These are phyloP conservation scores for Drosophila tani DNA, from an alignment of 1,140 invertebrate species.

Conservation along the genomic window DNA sequence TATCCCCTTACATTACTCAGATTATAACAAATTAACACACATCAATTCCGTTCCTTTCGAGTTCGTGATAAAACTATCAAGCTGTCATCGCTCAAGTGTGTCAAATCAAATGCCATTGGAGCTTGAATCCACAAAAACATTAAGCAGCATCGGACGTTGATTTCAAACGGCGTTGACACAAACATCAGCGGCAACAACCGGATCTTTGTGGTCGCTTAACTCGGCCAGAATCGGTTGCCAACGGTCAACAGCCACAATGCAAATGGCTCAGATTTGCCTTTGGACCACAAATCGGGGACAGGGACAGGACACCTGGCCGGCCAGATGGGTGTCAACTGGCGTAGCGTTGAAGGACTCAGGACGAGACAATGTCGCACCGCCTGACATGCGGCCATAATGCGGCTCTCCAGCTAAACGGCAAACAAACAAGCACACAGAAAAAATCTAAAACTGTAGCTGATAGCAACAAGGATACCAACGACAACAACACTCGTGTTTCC, in stretches of 20 bases:
- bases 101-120: slow-evolving; percentile 39
- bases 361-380: slow-evolving; percentile 65
- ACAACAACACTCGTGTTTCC: slow-evolving; percentile 29
- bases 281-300: slow-evolving; percentile 65
- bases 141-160: slow-evolving; percentile 11
- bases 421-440: slow-evolving; percentile 35
- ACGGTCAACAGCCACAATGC: slow-evolving; percentile 63
- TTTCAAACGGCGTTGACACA: slow-evolving; percentile 40
- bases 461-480: slow-evolving; percentile 61
- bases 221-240: slow-evolving; percentile 57
- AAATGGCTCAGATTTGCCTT: slow-evolving; percentile 76
- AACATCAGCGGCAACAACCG: slow-evolving; percentile 29
- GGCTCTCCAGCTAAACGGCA: slow-evolving; percentile 51
- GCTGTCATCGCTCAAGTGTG: slow-evolving; percentile 10
- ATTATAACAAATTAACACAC: not conserved
- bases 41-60: not conserved
- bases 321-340: slow-evolving; percentile 38
- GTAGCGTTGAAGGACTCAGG: slow-evolving; percentile 74
- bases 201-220: slow-evolving; percentile 61
- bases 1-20: not conserved
- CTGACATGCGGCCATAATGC: slow-evolving; percentile 76
- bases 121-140: slow-evolving; percentile 17
- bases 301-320: slow-evolving; percentile 47
- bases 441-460: slow-evolving; percentile 64
- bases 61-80: slow-evolving; percentile 9